A percentile compares a stretch with the other conserved stretches of the same genome.
Evolutionary conservation across 2,888 invertebrate genomes (phyloP).

Genomic region (Stegophylla sp.): DNA sequence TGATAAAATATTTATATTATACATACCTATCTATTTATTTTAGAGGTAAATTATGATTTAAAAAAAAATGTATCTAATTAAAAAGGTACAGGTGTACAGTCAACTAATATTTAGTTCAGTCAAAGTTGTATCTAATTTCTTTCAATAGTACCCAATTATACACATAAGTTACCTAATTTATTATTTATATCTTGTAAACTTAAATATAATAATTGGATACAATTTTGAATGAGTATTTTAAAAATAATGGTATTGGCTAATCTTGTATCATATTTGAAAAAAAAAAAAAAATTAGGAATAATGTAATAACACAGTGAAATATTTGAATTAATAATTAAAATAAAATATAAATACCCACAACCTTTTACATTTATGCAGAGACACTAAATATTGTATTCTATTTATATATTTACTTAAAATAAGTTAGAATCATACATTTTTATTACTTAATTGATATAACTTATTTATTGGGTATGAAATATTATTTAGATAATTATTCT

Average conservation of each 20-base stretch:
- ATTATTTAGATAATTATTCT: background rate
- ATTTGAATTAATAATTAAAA: too few relatives aligned
- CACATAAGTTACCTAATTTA: constrained; percentile 42
- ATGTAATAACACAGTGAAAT: background rate
- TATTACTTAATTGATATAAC: constrained; percentile 9
- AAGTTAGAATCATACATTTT: background rate
- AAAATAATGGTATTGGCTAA: background rate
- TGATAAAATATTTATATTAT: background rate
- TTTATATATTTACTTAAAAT: background rate
- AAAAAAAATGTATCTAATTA: background rate
- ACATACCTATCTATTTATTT: background rate
- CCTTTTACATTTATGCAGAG: constrained; percentile 2
- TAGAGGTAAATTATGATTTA: constrained; percentile 32
- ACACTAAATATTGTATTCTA: background rate
- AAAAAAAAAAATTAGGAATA: background rate
- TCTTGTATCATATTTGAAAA: background rate
- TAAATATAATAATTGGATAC: constrained; percentile 24
- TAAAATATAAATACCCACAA: too few relatives aligned
- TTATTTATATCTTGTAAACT: constrained; percentile 13
- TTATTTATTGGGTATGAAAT: background rate
- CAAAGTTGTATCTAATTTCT: constrained; percentile 39
- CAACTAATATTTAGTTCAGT: background rate
- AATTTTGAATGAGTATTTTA: constrained; percentile 26
- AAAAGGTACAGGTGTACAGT: constrained; percentile 3
- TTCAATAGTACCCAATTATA: constrained; percentile 4